Evolutionary conservation across 2,888 invertebrate species (phyloP).

Genomic region (Tinea pellionella): DNA sequence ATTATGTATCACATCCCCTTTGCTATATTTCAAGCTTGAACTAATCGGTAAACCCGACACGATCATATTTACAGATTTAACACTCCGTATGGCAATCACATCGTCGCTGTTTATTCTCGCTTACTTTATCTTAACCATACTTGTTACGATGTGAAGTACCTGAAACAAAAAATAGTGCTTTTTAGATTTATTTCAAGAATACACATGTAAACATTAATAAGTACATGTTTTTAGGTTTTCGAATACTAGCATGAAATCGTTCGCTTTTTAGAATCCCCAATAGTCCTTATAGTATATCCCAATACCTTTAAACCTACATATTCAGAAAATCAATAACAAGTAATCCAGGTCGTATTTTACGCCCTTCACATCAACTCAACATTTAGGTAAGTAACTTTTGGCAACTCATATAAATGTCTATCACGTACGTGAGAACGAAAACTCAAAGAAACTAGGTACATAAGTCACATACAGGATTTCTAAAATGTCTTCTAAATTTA

Average conservation of each 20-base stretch:
- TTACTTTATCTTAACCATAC: background rate
- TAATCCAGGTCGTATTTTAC: too few relatives aligned
- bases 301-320: too few relatives aligned
- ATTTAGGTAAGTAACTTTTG: background rate
- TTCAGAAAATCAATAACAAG: too few relatives aligned
- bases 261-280: too few relatives aligned
- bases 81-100: background rate
- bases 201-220: too few relatives aligned
- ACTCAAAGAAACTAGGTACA: background rate
- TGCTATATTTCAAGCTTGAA: constrained; percentile 5
- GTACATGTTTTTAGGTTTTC: too few relatives aligned
- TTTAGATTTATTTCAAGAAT: too few relatives aligned
- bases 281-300: too few relatives aligned
- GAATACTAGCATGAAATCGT: too few relatives aligned
- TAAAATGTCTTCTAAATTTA: background rate
- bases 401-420: background rate
- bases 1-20: background rate
- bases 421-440: background rate
- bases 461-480: background rate
- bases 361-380: too few relatives aligned
- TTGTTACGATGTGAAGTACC: background rate
- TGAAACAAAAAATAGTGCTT: background rate
- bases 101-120: background rate
- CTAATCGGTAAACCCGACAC: constrained; percentile 2
- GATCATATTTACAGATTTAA: constrained; percentile 1